Percentiles rank a stretch among this genome's conserved stretches.
These are phyloP conservation scores for Eupithecia inturbata DNA, from an alignment of 2,888 invertebrate genomes.

Conservation along the genomic window DNA sequence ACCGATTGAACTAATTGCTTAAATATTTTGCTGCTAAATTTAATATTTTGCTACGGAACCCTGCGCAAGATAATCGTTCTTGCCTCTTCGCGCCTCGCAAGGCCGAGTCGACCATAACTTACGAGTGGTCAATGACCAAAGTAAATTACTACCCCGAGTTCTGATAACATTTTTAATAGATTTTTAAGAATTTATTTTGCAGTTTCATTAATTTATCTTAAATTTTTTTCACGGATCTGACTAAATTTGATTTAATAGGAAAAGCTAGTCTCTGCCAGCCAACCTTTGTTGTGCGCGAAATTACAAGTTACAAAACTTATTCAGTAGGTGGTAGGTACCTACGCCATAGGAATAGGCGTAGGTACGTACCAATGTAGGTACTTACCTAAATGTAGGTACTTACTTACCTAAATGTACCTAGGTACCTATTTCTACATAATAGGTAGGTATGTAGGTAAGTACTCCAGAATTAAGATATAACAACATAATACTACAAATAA, in stretches of 20 bases:
- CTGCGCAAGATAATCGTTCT: not conserved
- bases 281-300: not conserved
- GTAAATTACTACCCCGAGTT: constrained; percentile 15
- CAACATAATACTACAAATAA: not conserved
- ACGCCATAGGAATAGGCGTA: not conserved
- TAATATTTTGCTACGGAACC: not conserved
- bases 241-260: not conserved
- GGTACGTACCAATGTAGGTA: too few species aligned
- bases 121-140: constrained; percentile 33
- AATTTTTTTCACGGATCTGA: not conserved
- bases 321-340: not conserved
- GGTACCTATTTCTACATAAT: too few species aligned
- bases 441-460: not conserved
- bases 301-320: not conserved
- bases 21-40: too few species aligned
- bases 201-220: not conserved
- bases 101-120: constrained; percentile 31
- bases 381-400: too few species aligned
- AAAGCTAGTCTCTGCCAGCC: not conserved
- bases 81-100: constrained; percentile 9
- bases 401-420: too few species aligned
- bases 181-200: constrained; percentile 2
- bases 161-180: not conserved
- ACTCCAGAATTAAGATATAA: not conserved
- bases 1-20: too few species aligned